Percentiles rank a stretch among this genome's conserved stretches.
Conservation (phyloP, 2,797 vertebrate species). For the Sebastes goodei region DNA sequence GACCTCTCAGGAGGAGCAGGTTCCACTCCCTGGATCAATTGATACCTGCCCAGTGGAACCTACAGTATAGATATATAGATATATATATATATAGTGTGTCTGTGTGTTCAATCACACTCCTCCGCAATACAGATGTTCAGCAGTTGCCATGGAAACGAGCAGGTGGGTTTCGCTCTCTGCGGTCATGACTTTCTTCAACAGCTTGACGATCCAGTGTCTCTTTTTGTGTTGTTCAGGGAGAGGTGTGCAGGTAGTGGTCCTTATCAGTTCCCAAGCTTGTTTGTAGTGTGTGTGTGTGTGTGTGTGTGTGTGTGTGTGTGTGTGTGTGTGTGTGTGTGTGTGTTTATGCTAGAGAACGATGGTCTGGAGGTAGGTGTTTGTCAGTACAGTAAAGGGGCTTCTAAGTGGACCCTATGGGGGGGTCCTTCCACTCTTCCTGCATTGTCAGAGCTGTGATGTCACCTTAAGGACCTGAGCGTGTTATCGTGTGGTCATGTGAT, state of each 20-base stretch:
- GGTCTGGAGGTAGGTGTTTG: conserved; percentile 74
- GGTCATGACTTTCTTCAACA: conserved; percentile 46
- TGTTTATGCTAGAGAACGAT: not conserved
- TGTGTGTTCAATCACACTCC: conserved; percentile 17
- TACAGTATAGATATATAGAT: conserved; percentile 11
- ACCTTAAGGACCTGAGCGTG: conserved; percentile 14
- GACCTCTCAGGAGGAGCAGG: not conserved
- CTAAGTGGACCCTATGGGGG: not conserved
- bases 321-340: conserved; percentile 3
- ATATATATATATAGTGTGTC: not conserved
- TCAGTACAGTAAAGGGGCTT: conserved; percentile 52
- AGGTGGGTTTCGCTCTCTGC: conserved; percentile 52
- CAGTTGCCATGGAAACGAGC: conserved; percentile 63
- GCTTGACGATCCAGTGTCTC: conserved; percentile 58
- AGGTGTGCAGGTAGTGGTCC: conserved; percentile 29
- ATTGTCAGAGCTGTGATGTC: conserved; percentile 23
- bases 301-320: too few relatives aligned
- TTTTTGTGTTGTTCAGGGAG: not conserved
- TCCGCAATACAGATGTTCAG: conserved; percentile 54
- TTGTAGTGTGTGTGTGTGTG: not conserved
- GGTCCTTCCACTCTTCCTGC: conserved; percentile 16
- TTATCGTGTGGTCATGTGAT: conserved; percentile 13
- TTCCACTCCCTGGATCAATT: conserved; percentile 32
- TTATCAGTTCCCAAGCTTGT: conserved; percentile 20
- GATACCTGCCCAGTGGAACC: conserved; percentile 26